Evolutionary conservation across 2,888 invertebrate genomes (phyloP).

Genomic region (Tolmerus cingulatus): DNA sequence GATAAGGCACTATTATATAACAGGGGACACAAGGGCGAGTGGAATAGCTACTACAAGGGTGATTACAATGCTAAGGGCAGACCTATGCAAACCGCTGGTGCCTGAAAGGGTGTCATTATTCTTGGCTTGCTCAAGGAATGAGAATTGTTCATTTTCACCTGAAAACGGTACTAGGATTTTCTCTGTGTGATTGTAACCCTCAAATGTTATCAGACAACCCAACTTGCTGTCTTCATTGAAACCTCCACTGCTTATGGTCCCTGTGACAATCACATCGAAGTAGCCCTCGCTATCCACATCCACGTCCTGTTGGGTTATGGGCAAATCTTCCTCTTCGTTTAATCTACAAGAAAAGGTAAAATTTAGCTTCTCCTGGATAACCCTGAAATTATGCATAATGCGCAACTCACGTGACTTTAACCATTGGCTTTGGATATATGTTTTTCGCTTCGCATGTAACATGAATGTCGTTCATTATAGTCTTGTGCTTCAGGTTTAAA

Average conservation of each 20-base stretch:
- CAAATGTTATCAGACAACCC: slow-evolving; percentile 7
- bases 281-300: neutral
- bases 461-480: slow-evolving; percentile 51
- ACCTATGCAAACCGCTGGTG: slow-evolving; percentile 9
- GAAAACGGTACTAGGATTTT: neutral
- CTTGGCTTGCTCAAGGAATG: slow-evolving; percentile 34
- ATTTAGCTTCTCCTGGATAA: neutral
- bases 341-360: neutral
- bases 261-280: slow-evolving; percentile 11
- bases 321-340: slow-evolving; percentile 1
- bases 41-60: neutral
- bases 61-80: neutral
- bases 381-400: neutral
- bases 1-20: slow-evolving; percentile 35
- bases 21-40: neutral
- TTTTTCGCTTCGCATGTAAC: slow-evolving; percentile 50
- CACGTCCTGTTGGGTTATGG: neutral
- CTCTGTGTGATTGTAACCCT: slow-evolving; percentile 17
- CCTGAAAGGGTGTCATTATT: slow-evolving; percentile 13
- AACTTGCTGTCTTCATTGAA: neutral
- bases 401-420: slow-evolving; percentile 50
- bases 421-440: slow-evolving; percentile 50
- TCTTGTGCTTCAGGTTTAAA: slow-evolving; percentile 48
- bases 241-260: neutral
- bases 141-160: slow-evolving; percentile 32